Evolutionary conservation across 2,797 vertebrate genomes (phyloP).

Genomic region (Sebastes cheni): DNA sequence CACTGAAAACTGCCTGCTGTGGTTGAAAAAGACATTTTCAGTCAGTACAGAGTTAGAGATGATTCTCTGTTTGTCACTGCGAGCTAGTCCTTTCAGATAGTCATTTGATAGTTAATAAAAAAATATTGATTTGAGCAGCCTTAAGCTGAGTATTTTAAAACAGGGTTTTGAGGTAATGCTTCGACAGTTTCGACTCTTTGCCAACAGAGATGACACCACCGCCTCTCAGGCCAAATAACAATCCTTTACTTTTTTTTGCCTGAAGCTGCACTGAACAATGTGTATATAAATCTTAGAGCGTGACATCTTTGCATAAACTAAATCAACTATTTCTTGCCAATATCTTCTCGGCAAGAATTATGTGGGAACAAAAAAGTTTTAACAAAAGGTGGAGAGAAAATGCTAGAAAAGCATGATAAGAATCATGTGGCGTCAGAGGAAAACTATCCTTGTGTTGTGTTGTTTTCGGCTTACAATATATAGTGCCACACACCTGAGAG

Average conservation of each 20-base stretch:
- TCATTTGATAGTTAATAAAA: not conserved
- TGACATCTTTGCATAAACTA: conserved; percentile 21
- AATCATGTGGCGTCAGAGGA: not conserved
- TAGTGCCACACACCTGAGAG: conserved; percentile 74
- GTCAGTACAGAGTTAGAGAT: not conserved
- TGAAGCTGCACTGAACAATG: not conserved
- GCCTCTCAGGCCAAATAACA: conserved; percentile 1
- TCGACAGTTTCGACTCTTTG: not conserved
- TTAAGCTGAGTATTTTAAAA: not conserved
- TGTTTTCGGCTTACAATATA: conserved; percentile 76
- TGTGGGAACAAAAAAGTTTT: not conserved
- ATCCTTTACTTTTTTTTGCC: not conserved
- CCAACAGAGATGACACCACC: conserved; percentile 5
- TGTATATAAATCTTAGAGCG: conserved; percentile 1
- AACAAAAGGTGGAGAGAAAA: not conserved
- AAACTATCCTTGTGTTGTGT: not conserved
- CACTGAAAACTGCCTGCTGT: not conserved
- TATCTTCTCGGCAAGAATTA: not conserved
- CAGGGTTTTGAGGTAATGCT: not conserved
- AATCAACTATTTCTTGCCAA: conserved; percentile 13
- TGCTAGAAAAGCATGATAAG: not conserved
- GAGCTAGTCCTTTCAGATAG: not conserved
- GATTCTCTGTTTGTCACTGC: not conserved
- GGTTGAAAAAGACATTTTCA: not conserved
- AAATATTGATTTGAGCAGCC: not conserved